Conservation (phyloP, 2,797 vertebrate genomes). For the Liasis olivaceus region DNA sequence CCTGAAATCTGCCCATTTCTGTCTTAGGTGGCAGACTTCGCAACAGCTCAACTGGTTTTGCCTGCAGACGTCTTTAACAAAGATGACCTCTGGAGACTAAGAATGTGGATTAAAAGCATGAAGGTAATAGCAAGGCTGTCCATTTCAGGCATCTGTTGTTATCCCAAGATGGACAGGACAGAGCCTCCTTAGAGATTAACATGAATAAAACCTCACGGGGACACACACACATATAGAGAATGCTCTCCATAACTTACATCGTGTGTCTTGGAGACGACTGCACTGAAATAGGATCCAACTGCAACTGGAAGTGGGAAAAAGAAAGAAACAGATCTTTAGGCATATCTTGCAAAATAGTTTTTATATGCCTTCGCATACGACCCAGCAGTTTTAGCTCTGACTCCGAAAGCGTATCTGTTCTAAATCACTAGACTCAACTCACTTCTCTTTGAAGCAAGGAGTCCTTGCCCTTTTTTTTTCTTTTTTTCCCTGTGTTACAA, state of each 20-base stretch:
- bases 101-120: background rate
- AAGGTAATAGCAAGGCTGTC: background rate
- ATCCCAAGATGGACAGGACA: background rate
- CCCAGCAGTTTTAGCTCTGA: background rate
- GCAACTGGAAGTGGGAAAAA: conserved; percentile 4
- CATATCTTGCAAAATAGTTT: background rate
- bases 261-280: background rate
- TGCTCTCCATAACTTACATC: conserved; percentile 10
- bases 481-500: background rate
- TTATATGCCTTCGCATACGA: background rate
- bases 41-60: background rate
- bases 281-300: background rate
- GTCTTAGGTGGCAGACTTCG: background rate
- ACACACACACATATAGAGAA: background rate
- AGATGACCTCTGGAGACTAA: background rate
- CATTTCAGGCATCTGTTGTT: background rate
- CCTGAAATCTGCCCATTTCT: background rate
- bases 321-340: background rate
- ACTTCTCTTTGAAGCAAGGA: background rate
- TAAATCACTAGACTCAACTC: background rate
- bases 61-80: background rate
- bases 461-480: background rate
- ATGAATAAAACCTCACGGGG: background rate
- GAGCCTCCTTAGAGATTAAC: conserved; percentile 25
- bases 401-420: background rate